phyloP scores from a whole-genome alignment of 1,140 invertebrate species.

The Anastrepha obliqua region DNA sequence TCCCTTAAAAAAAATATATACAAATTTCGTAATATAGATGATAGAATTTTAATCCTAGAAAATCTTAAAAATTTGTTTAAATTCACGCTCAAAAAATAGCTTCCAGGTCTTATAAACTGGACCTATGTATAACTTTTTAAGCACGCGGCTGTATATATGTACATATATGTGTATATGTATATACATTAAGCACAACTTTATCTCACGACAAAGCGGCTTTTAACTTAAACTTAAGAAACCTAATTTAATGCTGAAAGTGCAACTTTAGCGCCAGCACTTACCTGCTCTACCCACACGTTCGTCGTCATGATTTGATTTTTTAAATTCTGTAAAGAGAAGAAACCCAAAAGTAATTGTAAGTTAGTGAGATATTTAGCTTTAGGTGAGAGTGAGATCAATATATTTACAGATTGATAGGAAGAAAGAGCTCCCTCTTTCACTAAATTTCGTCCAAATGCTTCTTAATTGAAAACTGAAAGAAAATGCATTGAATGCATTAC shows the following conservation, averaged over 20 bases:
- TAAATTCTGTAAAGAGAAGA: constrained; percentile 87
- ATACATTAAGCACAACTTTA: neutral
- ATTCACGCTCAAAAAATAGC: no score
- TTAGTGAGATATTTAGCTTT: neutral
- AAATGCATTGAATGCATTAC: no score
- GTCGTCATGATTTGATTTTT: constrained; percentile 98
- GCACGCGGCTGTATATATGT: neutral
- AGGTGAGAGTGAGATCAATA: neutral
- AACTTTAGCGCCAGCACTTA: constrained; percentile 75
- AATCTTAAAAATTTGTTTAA: no score
- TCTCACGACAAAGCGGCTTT: neutral
- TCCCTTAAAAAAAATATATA: no score
- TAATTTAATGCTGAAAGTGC: neutral
- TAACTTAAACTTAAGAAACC: constrained; percentile 20
- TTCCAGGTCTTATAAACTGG: no score
- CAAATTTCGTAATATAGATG: no score
- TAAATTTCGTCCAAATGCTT: no score
- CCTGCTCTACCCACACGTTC: constrained; percentile 97
- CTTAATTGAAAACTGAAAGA: no score
- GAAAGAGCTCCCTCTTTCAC: no score
- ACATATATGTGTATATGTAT: neutral
- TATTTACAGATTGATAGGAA: no score
- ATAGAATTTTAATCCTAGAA: no score
- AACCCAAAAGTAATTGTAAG: constrained; percentile 52
- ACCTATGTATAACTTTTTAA: no score